phyloP scores from a whole-genome alignment of 2,797 vertebrate genomes.

The Alfaro cultratus region DNA sequence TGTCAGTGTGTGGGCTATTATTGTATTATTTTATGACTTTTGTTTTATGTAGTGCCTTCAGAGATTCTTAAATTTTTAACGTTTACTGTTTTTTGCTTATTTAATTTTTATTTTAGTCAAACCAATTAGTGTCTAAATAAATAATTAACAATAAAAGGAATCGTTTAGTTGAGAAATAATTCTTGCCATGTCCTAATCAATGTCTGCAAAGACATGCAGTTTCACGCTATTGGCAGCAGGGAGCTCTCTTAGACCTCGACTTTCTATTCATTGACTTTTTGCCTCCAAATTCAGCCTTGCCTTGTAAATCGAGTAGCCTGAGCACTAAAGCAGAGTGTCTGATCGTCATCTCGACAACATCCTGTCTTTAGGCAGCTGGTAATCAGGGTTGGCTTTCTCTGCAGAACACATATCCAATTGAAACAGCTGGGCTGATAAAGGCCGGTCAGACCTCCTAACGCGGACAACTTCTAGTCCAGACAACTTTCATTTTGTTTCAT shows the following conservation, averaged over 20 bases:
- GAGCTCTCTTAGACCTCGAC: constrained; percentile 60
- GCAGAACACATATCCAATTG: constrained; percentile 46
- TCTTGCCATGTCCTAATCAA: not conserved
- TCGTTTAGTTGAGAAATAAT: not conserved
- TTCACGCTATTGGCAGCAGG: constrained; percentile 57
- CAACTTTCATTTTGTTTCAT: constrained; percentile 16
- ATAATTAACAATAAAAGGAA: not conserved
- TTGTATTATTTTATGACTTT: constrained; percentile 2
- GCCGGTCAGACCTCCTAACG: constrained; percentile 28
- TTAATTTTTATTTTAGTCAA: not conserved
- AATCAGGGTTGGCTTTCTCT: constrained; percentile 58
- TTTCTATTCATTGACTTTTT: constrained; percentile 14
- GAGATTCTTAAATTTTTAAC: not conserved
- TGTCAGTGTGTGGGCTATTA: constrained; percentile 30
- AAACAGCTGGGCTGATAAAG: constrained; percentile 51
- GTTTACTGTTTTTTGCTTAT: not conserved
- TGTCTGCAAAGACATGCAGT: constrained; percentile 16
- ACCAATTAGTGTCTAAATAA: not conserved
- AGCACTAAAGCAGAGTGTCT: constrained; percentile 63
- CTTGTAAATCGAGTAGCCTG: constrained; percentile 30
- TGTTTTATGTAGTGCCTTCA: not conserved
- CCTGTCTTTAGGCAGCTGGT: constrained; percentile 49
- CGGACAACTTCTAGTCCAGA: constrained; percentile 4
- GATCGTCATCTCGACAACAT: constrained; percentile 58
- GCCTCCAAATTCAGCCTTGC: constrained; percentile 16